These are phyloP conservation scores for Nesogale talazaci DNA, from an alignment of 2,113 vertebrate genomes.

Conservation along the genomic window DNA sequence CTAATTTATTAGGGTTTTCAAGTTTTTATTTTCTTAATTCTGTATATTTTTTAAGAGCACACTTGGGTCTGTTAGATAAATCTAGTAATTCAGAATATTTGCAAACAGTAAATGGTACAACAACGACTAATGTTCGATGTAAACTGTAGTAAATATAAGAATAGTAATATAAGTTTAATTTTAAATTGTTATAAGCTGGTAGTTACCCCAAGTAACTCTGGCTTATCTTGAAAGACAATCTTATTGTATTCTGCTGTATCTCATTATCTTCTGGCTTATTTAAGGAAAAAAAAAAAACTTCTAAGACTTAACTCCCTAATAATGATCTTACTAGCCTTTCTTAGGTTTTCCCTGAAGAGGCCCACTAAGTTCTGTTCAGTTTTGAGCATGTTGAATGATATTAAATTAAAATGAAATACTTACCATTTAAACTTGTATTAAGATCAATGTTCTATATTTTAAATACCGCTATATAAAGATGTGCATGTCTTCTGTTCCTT, in stretches of 20 bases:
- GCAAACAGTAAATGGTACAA: constrained; percentile 3
- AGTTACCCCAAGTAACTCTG: constrained; percentile 54
- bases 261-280: constrained; percentile 32
- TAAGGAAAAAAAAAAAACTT: not conserved
- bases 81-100: constrained; percentile 54
- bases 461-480: constrained; percentile 37
- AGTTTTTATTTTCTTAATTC: constrained; percentile 35
- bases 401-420: constrained; percentile 37
- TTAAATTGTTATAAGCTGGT: constrained; percentile 27
- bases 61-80: constrained; percentile 36
- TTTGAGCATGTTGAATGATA: constrained; percentile 41
- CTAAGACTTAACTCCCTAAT: constrained; percentile 22
- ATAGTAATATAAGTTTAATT: constrained; percentile 36
- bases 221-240: constrained; percentile 27
- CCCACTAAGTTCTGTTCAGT: constrained; percentile 22
- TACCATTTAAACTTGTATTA: constrained; percentile 45
- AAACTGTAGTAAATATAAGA: constrained; percentile 15
- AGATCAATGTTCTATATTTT: not conserved
- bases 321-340: constrained; percentile 20
- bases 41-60: not conserved
- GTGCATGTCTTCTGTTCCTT: not conserved
- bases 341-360: constrained; percentile 34
- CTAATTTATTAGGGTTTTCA: constrained; percentile 42
- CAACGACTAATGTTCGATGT: not conserved
- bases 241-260: constrained; percentile 35